Evolutionary conservation across 2,113 vertebrate genomes (phyloP).

Genomic region (Syrmaticus mikado): DNA sequence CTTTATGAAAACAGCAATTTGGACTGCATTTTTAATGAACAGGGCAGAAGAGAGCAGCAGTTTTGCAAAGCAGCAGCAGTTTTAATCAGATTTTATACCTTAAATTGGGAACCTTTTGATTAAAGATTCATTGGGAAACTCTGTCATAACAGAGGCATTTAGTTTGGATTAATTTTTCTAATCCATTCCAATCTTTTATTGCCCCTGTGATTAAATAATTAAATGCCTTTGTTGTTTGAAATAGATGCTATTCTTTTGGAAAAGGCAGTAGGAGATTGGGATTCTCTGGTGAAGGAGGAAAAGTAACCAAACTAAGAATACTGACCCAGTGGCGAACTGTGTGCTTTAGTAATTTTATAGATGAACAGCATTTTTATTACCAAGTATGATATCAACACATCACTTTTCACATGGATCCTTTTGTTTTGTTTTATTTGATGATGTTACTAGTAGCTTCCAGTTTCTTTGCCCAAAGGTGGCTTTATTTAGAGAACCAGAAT

Average conservation of each 20-base stretch:
- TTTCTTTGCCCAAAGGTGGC: background rate
- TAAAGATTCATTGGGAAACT: background rate
- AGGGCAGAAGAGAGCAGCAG: background rate
- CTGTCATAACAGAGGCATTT: background rate
- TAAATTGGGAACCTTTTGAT: constrained; percentile 19
- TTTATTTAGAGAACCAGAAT: background rate
- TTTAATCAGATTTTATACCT: background rate
- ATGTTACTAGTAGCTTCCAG: background rate
- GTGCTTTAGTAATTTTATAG: background rate
- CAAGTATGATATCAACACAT: background rate
- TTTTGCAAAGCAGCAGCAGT: background rate
- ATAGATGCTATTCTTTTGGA: background rate
- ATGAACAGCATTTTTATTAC: background rate
- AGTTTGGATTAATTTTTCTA: background rate
- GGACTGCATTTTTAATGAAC: background rate
- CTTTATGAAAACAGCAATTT: background rate
- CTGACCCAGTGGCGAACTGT: background rate
- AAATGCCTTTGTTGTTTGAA: background rate
- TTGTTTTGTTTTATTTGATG: background rate
- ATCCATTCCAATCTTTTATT: background rate
- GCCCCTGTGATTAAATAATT: background rate
- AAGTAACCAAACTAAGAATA: background rate
- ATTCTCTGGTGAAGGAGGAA: background rate
- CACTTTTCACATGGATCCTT: background rate
- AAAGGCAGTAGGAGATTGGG: background rate